Percentiles rank a stretch among this genome's conserved stretches.
Evolutionary conservation across 2,797 vertebrate species (phyloP).

Genomic region (Lacerta viridis): DNA sequence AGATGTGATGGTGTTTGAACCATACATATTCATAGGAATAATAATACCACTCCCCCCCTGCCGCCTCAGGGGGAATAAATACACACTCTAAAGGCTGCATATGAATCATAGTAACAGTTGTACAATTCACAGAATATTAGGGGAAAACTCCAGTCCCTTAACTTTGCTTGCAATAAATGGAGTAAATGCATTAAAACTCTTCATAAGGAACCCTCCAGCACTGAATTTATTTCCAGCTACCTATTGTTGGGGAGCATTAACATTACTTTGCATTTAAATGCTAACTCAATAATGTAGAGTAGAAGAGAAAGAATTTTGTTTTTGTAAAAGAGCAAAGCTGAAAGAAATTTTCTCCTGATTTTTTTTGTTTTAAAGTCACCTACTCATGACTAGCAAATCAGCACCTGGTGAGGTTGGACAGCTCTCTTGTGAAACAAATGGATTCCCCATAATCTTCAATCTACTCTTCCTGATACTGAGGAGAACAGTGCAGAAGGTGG

Average conservation of each 20-base stretch:
- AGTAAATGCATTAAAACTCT: neutral
- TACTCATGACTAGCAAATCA: neutral
- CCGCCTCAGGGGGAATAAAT: constrained; percentile 48
- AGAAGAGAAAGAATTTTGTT: no score
- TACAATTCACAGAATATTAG: constrained; percentile 33
- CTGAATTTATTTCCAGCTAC: neutral
- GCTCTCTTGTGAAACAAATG: no score
- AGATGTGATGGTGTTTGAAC: constrained; percentile 68
- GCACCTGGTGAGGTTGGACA: neutral
- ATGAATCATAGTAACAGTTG: constrained; percentile 44
- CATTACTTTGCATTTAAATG: neutral
- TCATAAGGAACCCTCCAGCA: neutral
- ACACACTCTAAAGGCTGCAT: constrained; percentile 40
- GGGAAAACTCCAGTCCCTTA: neutral
- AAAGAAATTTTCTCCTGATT: neutral
- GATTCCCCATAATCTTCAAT: neutral
- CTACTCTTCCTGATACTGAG: neutral
- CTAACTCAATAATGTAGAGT: neutral
- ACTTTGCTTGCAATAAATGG: constrained; percentile 16
- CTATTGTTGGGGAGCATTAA: neutral
- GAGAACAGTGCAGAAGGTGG: neutral
- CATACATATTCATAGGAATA: constrained; percentile 69
- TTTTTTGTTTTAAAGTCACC: no score
- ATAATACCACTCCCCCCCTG: constrained; percentile 47
- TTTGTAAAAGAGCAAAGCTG: neutral